A percentile compares a stretch with the other conserved stretches of the same genome.
These are phyloP conservation scores for Nyctalus aviator DNA, from an alignment of 2,797 vertebrate species.

Conservation along the genomic window DNA sequence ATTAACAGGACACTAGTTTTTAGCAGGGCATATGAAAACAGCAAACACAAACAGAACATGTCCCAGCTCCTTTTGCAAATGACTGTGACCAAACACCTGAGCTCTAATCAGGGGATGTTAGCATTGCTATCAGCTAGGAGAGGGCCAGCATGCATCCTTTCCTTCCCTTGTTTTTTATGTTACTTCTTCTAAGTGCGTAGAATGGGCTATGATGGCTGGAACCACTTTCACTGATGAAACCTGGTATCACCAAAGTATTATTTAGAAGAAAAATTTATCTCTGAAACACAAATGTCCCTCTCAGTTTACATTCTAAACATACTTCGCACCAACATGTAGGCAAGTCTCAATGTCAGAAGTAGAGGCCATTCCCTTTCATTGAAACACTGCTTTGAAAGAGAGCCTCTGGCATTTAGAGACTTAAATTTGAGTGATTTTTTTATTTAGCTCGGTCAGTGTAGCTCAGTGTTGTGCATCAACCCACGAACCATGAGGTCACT, in stretches of 20 bases:
- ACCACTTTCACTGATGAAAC: conserved; percentile 78
- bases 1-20: neutral
- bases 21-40: neutral
- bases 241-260: conserved; percentile 79
- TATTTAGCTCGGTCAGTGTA: no score
- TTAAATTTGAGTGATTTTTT: conserved; percentile 13
- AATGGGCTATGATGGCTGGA: neutral
- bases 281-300: conserved; percentile 24
- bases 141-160: neutral
- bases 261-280: conserved; percentile 51
- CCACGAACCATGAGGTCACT: no score
- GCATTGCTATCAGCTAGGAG: neutral
- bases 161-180: neutral
- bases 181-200: neutral
- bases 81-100: neutral
- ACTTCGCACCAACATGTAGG: neutral
- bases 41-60: neutral
- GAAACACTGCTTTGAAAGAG: neutral
- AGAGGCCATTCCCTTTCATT: neutral
- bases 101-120: neutral
- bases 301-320: neutral
- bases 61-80: neutral
- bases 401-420: conserved; percentile 61
- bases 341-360: neutral
- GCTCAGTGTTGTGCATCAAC: no score